These are phyloP conservation scores for Nematostella vectensis DNA, from an alignment of 92 coral and sea anemone genomes.

Conservation along the genomic window DNA sequence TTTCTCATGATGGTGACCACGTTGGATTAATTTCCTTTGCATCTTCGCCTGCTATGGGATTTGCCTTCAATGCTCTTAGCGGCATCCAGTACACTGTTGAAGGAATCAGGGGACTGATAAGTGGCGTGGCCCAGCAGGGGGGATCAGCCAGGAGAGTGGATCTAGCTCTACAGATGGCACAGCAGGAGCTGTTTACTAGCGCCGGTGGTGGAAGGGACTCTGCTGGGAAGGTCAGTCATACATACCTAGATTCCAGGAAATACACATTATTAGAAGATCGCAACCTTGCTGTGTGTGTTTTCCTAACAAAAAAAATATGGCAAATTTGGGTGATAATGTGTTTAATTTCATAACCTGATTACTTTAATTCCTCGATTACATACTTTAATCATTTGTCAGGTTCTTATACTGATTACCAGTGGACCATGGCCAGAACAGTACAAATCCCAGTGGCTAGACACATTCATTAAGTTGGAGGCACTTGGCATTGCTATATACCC, in stretches of 20 bases:
- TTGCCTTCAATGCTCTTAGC: constrained; percentile 33
- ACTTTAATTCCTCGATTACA: too few relatives aligned
- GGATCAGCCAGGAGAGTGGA: constrained; percentile 55
- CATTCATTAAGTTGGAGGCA: constrained; percentile 23
- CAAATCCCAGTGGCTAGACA: constrained; percentile 23
- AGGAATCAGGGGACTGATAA: constrained; percentile 27
- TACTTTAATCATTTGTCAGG: too few relatives aligned
- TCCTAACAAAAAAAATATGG: too few relatives aligned
- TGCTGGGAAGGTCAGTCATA: constrained; percentile 44
- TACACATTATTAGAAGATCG: too few relatives aligned
- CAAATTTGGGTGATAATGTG: too few relatives aligned
- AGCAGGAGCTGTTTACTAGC: constrained; percentile 34
- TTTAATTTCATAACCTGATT: too few relatives aligned
- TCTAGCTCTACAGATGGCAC: constrained; percentile 44
- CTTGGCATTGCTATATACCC: constrained; percentile 41
- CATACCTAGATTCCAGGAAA: too few relatives aligned
- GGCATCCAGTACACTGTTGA: constrained; percentile 22
- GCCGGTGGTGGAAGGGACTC: constrained; percentile 36
- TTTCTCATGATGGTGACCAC: constrained; percentile 22
- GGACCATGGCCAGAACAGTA: constrained; percentile 56
- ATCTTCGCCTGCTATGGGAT: constrained; percentile 37
- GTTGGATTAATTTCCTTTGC: constrained; percentile 58
- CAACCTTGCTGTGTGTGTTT: too few relatives aligned
- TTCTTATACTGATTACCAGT: constrained; percentile 46
- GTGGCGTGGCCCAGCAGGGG: constrained; percentile 25